phyloP scores from a whole-genome alignment of 2,797 vertebrate species.

The Buphagus erythrorhynchus region DNA sequence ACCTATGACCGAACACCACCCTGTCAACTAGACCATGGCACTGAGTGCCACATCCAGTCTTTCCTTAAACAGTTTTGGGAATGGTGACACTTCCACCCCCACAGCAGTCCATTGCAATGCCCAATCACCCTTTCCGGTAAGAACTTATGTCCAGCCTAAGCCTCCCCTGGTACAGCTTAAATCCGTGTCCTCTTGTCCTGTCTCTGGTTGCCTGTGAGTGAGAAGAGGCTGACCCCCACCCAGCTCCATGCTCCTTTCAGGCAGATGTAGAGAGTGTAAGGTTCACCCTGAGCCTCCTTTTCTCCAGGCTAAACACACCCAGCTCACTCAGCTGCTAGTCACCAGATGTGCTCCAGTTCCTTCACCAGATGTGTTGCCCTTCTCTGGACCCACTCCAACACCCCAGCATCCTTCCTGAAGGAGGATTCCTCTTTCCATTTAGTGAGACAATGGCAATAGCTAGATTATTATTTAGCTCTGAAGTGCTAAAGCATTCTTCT shows the following conservation, averaged over 20 bases:
- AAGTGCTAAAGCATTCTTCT: background rate
- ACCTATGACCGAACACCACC: no score
- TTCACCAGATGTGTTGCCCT: fast-evolving
- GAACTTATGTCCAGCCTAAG: background rate
- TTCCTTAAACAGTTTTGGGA: background rate
- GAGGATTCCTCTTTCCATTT: background rate
- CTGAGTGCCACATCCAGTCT: background rate
- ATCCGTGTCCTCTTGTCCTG: no score
- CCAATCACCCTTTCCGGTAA: background rate
- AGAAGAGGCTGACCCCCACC: fast-evolving
- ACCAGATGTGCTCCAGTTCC: no score
- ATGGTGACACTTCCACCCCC: background rate
- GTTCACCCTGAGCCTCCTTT: background rate
- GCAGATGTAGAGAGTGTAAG: fast-evolving
- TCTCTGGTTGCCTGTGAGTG: background rate
- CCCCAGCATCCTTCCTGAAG: background rate
- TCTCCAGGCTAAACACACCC: fast-evolving
- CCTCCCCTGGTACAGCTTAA: background rate
- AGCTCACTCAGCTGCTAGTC: background rate
- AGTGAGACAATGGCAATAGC: background rate
- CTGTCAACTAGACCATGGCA: background rate
- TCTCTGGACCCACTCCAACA: background rate
- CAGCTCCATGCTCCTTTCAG: fast-evolving
- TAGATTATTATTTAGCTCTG: background rate
- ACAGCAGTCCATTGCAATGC: background rate